Conservation (phyloP, 2,797 vertebrate genomes). For the Sylvilagus floridanus region DNA sequence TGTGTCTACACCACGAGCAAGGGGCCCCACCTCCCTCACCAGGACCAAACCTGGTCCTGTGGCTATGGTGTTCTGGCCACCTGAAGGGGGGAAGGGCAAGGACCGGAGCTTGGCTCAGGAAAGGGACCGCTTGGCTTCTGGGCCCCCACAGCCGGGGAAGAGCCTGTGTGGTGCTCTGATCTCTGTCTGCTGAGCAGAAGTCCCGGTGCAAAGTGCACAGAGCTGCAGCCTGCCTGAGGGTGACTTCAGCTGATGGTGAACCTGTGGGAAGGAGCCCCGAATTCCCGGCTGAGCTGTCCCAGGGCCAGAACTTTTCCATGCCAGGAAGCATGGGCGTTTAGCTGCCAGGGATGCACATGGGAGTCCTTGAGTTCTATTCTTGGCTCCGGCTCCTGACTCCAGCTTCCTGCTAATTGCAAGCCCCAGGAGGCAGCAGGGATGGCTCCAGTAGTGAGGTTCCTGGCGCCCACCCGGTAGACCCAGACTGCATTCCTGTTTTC, state of each 20-base stretch:
- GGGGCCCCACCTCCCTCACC: not conserved
- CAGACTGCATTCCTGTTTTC: no score
- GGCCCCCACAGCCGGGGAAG: not conserved
- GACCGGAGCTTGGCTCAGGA: not conserved
- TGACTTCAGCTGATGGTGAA: conserved; percentile 60
- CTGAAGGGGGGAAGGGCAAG: not conserved
- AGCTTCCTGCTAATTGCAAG: no score
- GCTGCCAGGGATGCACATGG: not conserved
- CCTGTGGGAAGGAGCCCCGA: conserved; percentile 26
- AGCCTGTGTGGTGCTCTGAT: not conserved
- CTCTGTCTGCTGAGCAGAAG: not conserved
- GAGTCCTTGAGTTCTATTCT: no score
- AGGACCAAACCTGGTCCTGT: not conserved
- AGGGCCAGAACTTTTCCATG: not conserved
- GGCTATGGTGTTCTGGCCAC: not conserved
- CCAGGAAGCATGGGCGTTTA: not conserved
- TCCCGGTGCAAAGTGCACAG: conserved; percentile 17
- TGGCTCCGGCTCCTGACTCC: no score
- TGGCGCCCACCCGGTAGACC: no score
- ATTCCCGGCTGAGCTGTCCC: conserved; percentile 25
- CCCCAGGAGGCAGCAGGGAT: no score
- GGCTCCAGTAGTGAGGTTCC: no score
- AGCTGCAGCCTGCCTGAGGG: conserved; percentile 47
- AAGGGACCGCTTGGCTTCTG: not conserved
- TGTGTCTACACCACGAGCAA: not conserved